phyloP scores from a whole-genome alignment of 2,113 vertebrate species.

The Megaleporinus macrocephalus region DNA sequence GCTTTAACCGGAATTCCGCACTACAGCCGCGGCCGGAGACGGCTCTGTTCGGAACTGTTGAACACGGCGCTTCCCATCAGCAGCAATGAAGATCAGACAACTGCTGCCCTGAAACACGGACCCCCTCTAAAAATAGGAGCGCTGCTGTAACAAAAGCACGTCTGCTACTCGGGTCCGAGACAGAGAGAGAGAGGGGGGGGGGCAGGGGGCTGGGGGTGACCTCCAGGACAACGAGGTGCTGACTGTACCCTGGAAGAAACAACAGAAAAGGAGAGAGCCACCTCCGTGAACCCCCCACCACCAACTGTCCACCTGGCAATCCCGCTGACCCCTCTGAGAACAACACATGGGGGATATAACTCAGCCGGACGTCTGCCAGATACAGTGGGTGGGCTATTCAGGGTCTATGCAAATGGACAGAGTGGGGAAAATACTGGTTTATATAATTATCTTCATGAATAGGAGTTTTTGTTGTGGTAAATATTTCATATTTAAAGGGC shows the following conservation, averaged over 20 bases:
- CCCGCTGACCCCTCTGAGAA: background rate
- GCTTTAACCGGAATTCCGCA: background rate
- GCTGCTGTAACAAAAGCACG: slow-evolving; percentile 1
- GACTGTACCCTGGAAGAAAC: slow-evolving; percentile 33
- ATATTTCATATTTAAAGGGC: too few relatives aligned
- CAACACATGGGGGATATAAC: slow-evolving; percentile 3
- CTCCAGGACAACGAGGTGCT: background rate
- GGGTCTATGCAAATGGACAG: background rate
- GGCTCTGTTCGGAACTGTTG: background rate
- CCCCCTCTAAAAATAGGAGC: slow-evolving; percentile 28
- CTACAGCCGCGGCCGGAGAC: slow-evolving; percentile 10
- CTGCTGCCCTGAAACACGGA: slow-evolving; percentile 51
- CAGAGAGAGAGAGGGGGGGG: slow-evolving; percentile 1
- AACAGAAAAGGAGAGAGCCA: slow-evolving; percentile 58
- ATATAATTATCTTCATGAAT: too few relatives aligned
- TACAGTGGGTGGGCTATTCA: background rate
- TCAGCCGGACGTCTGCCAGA: background rate
- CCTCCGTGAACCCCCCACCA: slow-evolving; percentile 65
- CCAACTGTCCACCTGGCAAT: slow-evolving; percentile 21
- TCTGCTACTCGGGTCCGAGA: background rate
- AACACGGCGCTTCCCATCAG: background rate
- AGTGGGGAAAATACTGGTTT: background rate
- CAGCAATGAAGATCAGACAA: slow-evolving; percentile 63
- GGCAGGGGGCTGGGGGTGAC: background rate
- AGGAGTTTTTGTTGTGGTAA: background rate